A percentile compares a stretch with the other conserved stretches of the same genome.
These are phyloP conservation scores for Neuroscelio doddi DNA, from an alignment of 2,888 invertebrate genomes.

Conservation along the genomic window DNA sequence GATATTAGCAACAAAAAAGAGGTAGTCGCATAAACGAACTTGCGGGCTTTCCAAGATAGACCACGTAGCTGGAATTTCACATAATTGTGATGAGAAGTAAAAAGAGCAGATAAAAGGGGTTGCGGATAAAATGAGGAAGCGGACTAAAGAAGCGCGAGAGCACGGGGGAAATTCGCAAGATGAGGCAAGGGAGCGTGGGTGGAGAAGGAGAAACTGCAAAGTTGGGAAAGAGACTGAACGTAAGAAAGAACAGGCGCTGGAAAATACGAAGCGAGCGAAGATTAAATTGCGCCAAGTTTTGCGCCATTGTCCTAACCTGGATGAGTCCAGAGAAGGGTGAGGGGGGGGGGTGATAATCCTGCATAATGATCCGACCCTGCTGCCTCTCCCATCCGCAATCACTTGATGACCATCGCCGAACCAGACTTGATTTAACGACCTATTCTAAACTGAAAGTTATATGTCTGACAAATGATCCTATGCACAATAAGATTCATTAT, in stretches of 20 bases:
- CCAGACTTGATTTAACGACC: slow-evolving; percentile 28
- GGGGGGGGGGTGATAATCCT: slow-evolving; percentile 10
- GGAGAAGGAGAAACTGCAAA: slow-evolving; percentile 7
- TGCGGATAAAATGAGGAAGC: slow-evolving; percentile 12
- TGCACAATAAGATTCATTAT: too few species aligned
- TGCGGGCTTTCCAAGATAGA: slow-evolving; percentile 17
- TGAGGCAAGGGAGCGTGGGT: not conserved
- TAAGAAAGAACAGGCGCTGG: slow-evolving; percentile 2
- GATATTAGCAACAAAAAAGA: slow-evolving; percentile 5
- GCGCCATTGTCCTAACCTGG: slow-evolving; percentile 28
- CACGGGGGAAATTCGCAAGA: slow-evolving; percentile 8
- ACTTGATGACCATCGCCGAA: slow-evolving; percentile 21
- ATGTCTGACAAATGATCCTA: slow-evolving; percentile 22
- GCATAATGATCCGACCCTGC: slow-evolving; percentile 12
- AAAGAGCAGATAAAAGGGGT: slow-evolving; percentile 2
- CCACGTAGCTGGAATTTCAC: slow-evolving; percentile 21
- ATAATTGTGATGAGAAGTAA: slow-evolving; percentile 30
- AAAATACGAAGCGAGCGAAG: slow-evolving; percentile 27
- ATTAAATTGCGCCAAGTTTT: slow-evolving; percentile 37
- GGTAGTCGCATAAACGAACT: slow-evolving; percentile 6
- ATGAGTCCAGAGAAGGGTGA: too few species aligned
- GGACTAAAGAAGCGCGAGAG: slow-evolving; percentile 2
- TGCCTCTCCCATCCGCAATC: slow-evolving; percentile 26
- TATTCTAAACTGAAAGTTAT: slow-evolving; percentile 11
- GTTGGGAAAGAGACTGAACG: not conserved